phyloP scores from a whole-genome alignment of 2,797 vertebrate genomes.

The Linurgus olivaceus region DNA sequence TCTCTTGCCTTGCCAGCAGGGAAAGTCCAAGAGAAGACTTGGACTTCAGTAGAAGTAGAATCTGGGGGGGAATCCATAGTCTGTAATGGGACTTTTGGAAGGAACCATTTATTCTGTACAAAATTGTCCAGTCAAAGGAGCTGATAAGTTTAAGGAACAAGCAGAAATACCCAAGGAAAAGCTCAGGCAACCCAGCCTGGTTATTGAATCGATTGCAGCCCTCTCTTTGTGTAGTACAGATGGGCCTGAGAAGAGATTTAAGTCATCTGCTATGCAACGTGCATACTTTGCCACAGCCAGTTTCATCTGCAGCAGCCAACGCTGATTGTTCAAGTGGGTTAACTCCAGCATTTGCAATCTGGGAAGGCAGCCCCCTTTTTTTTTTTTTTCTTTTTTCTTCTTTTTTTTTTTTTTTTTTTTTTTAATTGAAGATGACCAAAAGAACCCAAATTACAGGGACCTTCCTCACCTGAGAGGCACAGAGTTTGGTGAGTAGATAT shows the following conservation, averaged over 20 bases:
- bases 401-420: no score
- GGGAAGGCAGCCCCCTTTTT: neutral
- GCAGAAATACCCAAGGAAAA: neutral
- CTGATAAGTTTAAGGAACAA: neutral
- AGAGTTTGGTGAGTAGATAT: conserved; percentile 6
- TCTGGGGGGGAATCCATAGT: neutral
- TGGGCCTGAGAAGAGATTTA: neutral
- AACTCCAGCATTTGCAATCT: neutral
- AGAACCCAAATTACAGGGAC: neutral
- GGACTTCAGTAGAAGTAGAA: neutral
- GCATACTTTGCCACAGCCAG: neutral
- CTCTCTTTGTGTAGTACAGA: neutral
- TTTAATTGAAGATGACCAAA: neutral
- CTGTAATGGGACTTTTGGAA: neutral
- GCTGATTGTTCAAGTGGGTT: neutral
- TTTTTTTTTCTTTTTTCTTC: rapidly evolving
- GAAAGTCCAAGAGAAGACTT: neutral
- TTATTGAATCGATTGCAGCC: neutral
- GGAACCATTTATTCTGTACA: neutral
- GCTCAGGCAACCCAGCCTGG: neutral
- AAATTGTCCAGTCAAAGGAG: neutral
- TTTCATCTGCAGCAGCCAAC: neutral
- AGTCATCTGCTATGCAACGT: neutral
- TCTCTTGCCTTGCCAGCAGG: neutral
- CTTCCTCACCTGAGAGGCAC: neutral